phyloP scores from a whole-genome alignment of 2,888 invertebrate genomes.

The Dione juno region DNA sequence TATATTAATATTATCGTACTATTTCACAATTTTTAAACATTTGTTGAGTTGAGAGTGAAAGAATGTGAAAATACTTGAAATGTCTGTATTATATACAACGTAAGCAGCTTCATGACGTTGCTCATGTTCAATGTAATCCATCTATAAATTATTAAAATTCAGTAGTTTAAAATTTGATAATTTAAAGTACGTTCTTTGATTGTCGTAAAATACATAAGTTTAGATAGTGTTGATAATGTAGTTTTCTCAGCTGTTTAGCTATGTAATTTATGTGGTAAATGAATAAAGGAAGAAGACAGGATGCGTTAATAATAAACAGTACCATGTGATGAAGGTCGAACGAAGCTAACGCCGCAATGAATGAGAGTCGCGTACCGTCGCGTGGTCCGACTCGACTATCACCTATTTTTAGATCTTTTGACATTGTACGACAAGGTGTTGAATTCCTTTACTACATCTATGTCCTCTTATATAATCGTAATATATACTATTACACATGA shows the following conservation, averaged over 20 bases:
- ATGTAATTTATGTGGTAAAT: neutral
- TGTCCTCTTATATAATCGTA: constrained; percentile 24
- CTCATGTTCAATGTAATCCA: neutral
- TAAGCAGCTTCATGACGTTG: neutral
- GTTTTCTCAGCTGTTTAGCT: neutral
- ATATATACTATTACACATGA: neutral
- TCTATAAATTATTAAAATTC: neutral
- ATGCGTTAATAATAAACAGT: constrained; percentile 65
- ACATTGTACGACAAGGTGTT: constrained; percentile 51
- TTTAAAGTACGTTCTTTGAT: neutral
- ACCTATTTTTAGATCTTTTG: constrained; percentile 69
- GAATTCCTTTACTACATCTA: constrained; percentile 38
- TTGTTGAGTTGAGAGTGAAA: neutral
- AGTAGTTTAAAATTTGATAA: neutral
- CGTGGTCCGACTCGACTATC: constrained; percentile 57
- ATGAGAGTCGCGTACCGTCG: constrained; percentile 71
- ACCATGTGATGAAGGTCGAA: constrained; percentile 69
- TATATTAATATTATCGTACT: no score
- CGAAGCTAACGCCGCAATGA: constrained; percentile 63
- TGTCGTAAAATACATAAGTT: neutral
- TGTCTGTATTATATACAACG: neutral
- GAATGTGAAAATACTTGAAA: neutral
- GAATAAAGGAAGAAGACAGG: constrained; percentile 52
- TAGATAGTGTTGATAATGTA: neutral
- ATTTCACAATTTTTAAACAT: neutral